Base-by-base conservation (phyloP, 2,888 invertebrate species). In the Eupithecia vulgata region DNA sequence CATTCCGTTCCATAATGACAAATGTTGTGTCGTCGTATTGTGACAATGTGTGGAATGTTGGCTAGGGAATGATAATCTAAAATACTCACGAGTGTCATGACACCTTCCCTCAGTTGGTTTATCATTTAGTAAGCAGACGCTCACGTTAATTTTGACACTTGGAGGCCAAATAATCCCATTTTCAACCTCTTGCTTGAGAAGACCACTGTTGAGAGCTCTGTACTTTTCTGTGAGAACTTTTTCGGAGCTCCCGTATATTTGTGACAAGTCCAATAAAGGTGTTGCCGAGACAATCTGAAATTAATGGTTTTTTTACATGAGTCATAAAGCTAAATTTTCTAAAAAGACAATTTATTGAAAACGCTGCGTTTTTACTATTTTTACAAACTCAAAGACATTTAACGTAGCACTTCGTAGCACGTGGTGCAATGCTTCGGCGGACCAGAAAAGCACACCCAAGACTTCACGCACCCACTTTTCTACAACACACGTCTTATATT, bases 141-240 rank as follows among this genome's bases (percentile, higher is more conserved):
- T 82, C 6, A 64, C 73, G 30, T 75, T 73, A 0, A 81, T 74
- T 68, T 81, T 85, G 1, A 77, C 77, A 42, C 82, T 84, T 0
- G 88, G 88, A 0, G 89, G 90, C 87, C 88, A 90, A 5, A 87
- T 77, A 13, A 83, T 84, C 2, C 87, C 88, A n/a, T 84, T 77
- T 13, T 81, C 84, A 1, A 82, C 59, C 68, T 89, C 88, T 52
- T 78, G 83, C 57, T 87, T 88, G 1, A 89, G 72, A 0, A 88
- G 72, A 21, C 88, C 88, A 0, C 83, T 81, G 77, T 82, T 65
- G 10, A 81, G 83, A 15, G 78, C 61, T 57, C 88, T 83, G 0
- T 79, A 82, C 61, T 79, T 86, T 42, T 80, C 62, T 6, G 5
- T 57, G 7, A 84, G 73, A 0, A 13, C 42, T 30, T 81, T 82